Evolutionary conservation across 2,113 vertebrate species (phyloP), one percentile per base, ranked within the genome.

Genomic region (Paedocypris sp.): DNA sequence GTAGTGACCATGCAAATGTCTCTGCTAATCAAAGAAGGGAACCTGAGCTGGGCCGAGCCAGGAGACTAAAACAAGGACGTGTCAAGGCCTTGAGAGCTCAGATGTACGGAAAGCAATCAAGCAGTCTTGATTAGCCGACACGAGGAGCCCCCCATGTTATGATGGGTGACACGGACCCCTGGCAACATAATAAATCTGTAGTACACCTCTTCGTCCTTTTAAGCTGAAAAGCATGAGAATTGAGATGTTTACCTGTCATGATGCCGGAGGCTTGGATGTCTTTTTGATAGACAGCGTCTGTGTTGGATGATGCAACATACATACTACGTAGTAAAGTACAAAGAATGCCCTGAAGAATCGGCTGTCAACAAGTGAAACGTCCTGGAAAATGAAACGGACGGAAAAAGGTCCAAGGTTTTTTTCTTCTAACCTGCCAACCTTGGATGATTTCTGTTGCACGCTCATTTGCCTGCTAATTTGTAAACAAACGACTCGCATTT

Each of bases 1-100:
- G 93, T 97, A 97, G 95, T 98, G 95, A 97, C 95, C 94, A 95
- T 97, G 93, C 93, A 97, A 97, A 97, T 97, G 93, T 97, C 95
- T 96, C 88, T 86, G 92, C 93, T 97, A 97, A 98, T 98, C 95
- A 98, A 97, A 98, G 93, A 94, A 60, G 72, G 88, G 89, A 90
- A 90, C 87, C 90, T 91, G 88, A 89, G 88, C 87, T 89, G 87
- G 83, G 85, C 88, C 57, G 43, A 70, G 62, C 49, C 89, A 90
- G 89, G 88, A 89, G 92, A 94, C 90, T 90, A 91, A 92, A 95
- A 97, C 93, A 97, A 97, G 92, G 93, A 91, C 92, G 87, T 95
- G 92, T 95, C 92, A 94, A 95, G 93, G 91, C 91, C 92, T 93
- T 50, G 41, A 53, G 52, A 63, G 53, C 47, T 82, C 81, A 91